Evolutionary conservation across 2,113 vertebrate genomes (phyloP).

Genomic region (Steatornis caripensis): DNA sequence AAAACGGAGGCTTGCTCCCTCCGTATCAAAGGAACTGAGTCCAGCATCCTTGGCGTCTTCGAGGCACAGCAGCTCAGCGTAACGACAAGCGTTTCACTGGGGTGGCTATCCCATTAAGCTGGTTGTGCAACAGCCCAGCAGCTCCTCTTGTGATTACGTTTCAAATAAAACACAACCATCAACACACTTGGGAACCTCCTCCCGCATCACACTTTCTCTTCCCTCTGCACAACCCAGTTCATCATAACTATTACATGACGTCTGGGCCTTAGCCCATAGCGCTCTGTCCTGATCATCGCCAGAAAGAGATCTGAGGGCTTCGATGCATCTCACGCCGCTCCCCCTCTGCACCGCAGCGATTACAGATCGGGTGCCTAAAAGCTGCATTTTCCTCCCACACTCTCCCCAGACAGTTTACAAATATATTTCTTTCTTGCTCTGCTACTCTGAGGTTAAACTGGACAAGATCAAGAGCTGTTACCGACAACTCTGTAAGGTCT

Average conservation of each 20-base stretch:
- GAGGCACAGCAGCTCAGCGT: neutral
- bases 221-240: neutral
- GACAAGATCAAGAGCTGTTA: neutral
- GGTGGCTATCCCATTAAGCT: fast-evolving
- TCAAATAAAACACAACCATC: neutral
- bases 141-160: neutral
- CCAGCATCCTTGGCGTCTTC: neutral
- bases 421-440: neutral
- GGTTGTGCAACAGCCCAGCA: too few relatives aligned
- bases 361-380: neutral
- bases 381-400: neutral
- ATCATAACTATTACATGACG: neutral
- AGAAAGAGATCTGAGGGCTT: neutral
- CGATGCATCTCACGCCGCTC: neutral
- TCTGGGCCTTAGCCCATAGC: neutral
- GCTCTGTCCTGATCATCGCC: neutral
- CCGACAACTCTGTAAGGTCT: neutral
- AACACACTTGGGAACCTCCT: neutral
- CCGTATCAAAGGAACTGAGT: fast-evolving
- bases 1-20: neutral
- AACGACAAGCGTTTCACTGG: neutral
- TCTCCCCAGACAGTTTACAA: neutral
- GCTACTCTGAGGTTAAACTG: neutral
- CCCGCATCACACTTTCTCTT: neutral
- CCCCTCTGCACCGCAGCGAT: neutral